Conservation (phyloP, 1,140 invertebrate species). For the Bombus ignitus region DNA sequence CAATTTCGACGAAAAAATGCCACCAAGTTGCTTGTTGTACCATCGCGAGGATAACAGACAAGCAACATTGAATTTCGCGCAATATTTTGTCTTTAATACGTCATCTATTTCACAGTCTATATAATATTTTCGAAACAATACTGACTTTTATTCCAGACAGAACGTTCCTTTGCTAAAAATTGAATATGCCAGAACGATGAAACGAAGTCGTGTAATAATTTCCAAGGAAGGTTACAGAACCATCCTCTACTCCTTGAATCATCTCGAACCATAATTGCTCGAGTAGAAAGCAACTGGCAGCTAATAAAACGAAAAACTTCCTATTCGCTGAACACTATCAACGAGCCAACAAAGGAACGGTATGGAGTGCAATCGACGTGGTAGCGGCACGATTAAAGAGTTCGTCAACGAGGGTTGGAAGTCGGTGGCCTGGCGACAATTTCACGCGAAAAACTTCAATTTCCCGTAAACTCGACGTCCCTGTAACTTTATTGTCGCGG, state of each 20-base stretch:
- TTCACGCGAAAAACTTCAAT: conserved; percentile 71
- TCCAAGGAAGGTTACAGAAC: too few species aligned
- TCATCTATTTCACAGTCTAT: not conserved
- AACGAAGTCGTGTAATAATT: too few species aligned
- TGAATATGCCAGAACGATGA: too few species aligned
- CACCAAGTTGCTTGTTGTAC: conserved; percentile 12
- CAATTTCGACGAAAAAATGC: conserved; percentile 74
- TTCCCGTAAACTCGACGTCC: conserved; percentile 63
- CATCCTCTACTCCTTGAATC: not conserved
- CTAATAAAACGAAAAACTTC: not conserved
- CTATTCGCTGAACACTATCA: not conserved
- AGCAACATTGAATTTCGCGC: not conserved
- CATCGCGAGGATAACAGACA: not conserved
- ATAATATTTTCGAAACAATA: too few species aligned
- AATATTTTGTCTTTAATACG: not conserved
- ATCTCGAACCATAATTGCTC: not conserved
- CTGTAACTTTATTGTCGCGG: conserved; percentile 65
- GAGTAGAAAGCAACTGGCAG: too few species aligned
- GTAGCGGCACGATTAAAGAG: conserved; percentile 55
- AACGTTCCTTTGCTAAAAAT: too few species aligned
- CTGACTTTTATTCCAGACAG: too few species aligned
- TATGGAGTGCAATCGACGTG: conserved; percentile 53
- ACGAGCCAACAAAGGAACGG: not conserved
- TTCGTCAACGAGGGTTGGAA: conserved; percentile 51
- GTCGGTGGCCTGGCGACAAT: conserved; percentile 49